A percentile compares a stretch with the other conserved stretches of the same genome.
phyloP scores from a whole-genome alignment of 2,113 vertebrate species.

The Ictalurus furcatus region DNA sequence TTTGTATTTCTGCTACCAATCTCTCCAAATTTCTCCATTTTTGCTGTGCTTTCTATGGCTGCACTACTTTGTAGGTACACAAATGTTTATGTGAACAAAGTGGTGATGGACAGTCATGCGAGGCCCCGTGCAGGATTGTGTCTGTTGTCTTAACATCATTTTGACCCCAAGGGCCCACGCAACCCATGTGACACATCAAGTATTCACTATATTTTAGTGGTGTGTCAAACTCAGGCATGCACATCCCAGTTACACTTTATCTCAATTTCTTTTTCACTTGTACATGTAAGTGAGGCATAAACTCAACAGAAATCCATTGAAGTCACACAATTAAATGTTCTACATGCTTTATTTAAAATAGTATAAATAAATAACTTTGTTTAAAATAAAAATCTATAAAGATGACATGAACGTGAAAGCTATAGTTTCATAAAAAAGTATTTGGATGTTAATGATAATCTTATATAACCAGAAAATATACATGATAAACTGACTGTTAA shows the following conservation, averaged over 20 bases:
- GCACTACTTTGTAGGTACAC: neutral
- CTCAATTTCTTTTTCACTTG: neutral
- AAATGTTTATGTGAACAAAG: neutral
- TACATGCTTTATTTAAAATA: neutral
- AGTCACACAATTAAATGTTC: neutral
- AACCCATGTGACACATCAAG: neutral
- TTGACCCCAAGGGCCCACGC: neutral
- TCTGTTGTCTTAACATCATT: neutral
- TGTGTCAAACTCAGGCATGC: neutral
- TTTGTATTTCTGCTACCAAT: neutral
- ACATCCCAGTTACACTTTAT: neutral
- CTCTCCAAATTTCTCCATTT: neutral
- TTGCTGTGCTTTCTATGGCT: neutral
- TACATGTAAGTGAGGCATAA: neutral
- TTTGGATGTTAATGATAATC: neutral
- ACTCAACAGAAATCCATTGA: neutral
- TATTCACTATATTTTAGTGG: neutral
- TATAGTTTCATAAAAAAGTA: neutral
- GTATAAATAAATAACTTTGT: neutral
- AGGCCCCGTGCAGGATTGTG: neutral
- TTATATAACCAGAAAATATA: neutral
- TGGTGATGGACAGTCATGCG: neutral
- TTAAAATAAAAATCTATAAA: neutral
- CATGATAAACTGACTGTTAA: neutral
- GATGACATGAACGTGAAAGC: neutral